These are phyloP conservation scores for Porites cylindrica DNA, from an alignment of 92 coral and sea anemone genomes.

Conservation along the genomic window DNA sequence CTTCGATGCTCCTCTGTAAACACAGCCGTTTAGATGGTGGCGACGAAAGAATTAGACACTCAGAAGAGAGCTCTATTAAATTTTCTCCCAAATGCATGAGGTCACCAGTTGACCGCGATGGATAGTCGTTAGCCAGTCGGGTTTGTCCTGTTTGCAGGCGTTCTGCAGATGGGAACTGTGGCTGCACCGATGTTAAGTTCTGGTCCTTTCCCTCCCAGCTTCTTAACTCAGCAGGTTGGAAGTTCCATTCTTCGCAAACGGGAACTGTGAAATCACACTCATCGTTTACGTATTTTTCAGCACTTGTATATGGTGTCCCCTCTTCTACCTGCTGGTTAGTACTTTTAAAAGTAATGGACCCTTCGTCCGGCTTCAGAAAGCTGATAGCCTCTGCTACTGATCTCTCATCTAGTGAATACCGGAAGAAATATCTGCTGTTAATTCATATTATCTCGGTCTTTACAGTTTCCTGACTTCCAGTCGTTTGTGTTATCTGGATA, in stretches of 20 bases:
- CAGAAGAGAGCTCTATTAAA: background rate
- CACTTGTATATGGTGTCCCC: background rate
- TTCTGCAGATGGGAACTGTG: background rate
- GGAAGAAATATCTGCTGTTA: background rate
- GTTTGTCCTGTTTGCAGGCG: background rate
- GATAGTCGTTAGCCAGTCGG: background rate
- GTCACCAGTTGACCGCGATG: too few relatives aligned
- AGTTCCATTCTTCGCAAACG: constrained; percentile 6
- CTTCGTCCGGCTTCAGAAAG: constrained; percentile 5
- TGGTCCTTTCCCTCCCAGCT: background rate
- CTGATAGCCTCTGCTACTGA: background rate
- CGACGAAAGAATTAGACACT: constrained; percentile 10
- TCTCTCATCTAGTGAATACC: constrained; percentile 18
- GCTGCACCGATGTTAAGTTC: background rate
- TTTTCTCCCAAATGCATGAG: background rate
- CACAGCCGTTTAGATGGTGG: constrained; percentile 2
- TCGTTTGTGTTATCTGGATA: background rate
- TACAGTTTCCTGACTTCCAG: background rate
- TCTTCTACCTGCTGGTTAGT: constrained; percentile 1
- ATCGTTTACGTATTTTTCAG: background rate
- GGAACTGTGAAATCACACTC: constrained; percentile 28
- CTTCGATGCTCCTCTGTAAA: background rate
- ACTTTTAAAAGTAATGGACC: background rate
- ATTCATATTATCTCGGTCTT: background rate
- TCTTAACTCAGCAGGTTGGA: constrained; percentile 1